Conservation (phyloP, 2,113 vertebrate genomes). For the Gorilla gorilla region DNA sequence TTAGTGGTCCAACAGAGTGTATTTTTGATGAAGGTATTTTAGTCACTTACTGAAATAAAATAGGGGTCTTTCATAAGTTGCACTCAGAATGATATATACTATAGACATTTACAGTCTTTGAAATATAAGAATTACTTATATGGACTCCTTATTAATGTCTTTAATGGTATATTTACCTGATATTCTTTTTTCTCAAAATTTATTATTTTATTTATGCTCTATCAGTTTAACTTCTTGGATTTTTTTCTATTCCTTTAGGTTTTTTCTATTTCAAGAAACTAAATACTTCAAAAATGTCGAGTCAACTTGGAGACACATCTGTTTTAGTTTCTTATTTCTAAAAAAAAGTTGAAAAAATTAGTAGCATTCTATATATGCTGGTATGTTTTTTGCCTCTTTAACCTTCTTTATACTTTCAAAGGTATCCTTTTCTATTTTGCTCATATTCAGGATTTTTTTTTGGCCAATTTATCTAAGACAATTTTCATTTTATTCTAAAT, state of each 20-base stretch:
- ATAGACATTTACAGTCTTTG: background rate
- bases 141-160: background rate
- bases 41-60: background rate
- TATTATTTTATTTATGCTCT: background rate
- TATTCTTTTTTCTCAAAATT: slow-evolving; percentile 21
- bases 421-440: background rate
- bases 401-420: background rate
- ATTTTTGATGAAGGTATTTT: background rate
- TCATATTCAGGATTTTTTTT: background rate
- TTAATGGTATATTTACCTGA: background rate
- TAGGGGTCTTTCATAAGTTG: background rate
- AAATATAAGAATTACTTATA: slow-evolving; percentile 25
- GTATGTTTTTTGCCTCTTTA: background rate
- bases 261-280: background rate
- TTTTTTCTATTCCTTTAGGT: background rate
- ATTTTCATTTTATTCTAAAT: slow-evolving; percentile 7
- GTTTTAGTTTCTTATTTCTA: slow-evolving; percentile 9
- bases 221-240: background rate
- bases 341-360: background rate
- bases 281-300: background rate
- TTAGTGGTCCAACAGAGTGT: background rate
- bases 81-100: background rate
- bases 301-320: background rate
- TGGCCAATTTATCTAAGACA: background rate
- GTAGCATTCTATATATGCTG: background rate